Percentiles rank a stretch among this genome's conserved stretches.
These are phyloP conservation scores for Phragmatobia fuliginosa DNA, from an alignment of 2,888 invertebrate genomes.

Conservation along the genomic window DNA sequence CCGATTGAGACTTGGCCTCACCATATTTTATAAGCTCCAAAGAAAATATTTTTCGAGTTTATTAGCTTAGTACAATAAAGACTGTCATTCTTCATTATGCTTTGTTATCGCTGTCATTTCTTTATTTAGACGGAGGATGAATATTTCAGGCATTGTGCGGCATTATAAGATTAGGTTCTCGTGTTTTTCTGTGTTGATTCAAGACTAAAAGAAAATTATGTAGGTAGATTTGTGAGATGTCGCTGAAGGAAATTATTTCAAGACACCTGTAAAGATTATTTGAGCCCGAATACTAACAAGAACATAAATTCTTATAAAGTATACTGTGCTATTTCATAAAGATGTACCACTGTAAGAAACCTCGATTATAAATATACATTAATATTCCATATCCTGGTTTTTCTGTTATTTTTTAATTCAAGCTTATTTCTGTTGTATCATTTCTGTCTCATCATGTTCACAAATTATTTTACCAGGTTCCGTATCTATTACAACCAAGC, in stretches of 20 bases:
- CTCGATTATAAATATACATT: not conserved
- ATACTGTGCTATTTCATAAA: not conserved
- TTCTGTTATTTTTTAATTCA: no score
- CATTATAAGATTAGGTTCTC: slow-evolving; percentile 13
- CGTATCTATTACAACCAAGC: slow-evolving; percentile 92
- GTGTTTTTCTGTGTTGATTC: slow-evolving; percentile 13
- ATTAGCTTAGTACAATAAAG: slow-evolving; percentile 53
- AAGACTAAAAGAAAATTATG: not conserved
- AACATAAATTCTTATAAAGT: not conserved
- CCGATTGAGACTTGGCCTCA: slow-evolving; percentile 80
- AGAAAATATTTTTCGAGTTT: slow-evolving; percentile 64
- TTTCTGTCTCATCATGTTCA: not conserved
- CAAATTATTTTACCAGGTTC: slow-evolving; percentile 76
- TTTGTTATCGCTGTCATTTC: slow-evolving; percentile 18
- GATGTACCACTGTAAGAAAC: not conserved
- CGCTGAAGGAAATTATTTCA: not conserved
- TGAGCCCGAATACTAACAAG: not conserved
- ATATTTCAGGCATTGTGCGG: slow-evolving; percentile 16
- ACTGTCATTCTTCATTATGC: slow-evolving; percentile 46
- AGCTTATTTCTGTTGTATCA: no score
- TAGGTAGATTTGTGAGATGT: not conserved
- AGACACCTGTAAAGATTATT: not conserved
- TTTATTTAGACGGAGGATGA: slow-evolving; percentile 21
- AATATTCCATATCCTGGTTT: not conserved
- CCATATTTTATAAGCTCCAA: slow-evolving; percentile 78